Evolutionary conservation across 2,113 vertebrate species (phyloP).

Genomic region (Sigmodon hispidus): DNA sequence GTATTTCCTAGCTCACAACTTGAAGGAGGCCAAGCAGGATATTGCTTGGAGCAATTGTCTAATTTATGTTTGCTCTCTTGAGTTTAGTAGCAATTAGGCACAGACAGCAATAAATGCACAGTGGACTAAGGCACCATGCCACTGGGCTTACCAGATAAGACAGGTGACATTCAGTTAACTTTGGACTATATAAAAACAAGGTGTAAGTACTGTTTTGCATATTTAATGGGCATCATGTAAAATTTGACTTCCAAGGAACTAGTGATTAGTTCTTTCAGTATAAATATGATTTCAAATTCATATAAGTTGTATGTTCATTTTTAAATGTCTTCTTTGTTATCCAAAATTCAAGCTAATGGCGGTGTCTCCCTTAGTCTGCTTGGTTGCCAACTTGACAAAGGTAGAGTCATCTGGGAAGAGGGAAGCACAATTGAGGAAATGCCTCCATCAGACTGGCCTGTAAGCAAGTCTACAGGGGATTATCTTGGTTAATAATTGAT

Average conservation of each 20-base stretch:
- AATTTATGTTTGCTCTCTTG: conserved; percentile 31
- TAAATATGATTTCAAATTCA: background rate
- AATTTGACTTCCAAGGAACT: conserved; percentile 14
- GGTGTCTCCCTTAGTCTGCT: background rate
- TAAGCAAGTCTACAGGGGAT: background rate
- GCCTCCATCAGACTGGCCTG: background rate
- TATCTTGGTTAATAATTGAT: background rate
- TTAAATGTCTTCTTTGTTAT: conserved; percentile 21
- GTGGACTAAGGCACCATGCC: conserved; percentile 15
- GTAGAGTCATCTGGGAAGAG: background rate
- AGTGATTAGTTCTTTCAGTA: conserved; percentile 7
- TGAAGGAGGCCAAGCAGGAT: conserved; percentile 30
- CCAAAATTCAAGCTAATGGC: background rate
- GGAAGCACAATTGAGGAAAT: background rate
- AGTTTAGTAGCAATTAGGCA: conserved; percentile 34
- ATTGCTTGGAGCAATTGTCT: conserved; percentile 38
- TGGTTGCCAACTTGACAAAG: background rate
- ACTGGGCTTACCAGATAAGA: conserved; percentile 15
- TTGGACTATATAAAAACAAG: background rate
- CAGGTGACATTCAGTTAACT: background rate
- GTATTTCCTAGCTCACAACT: conserved; percentile 50
- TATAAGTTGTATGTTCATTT: background rate
- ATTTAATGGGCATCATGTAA: background rate
- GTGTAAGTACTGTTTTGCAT: background rate
- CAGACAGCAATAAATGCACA: conserved; percentile 1